Base-by-base conservation (phyloP, 2,888 invertebrate species). In the Dynastes maya region DNA sequence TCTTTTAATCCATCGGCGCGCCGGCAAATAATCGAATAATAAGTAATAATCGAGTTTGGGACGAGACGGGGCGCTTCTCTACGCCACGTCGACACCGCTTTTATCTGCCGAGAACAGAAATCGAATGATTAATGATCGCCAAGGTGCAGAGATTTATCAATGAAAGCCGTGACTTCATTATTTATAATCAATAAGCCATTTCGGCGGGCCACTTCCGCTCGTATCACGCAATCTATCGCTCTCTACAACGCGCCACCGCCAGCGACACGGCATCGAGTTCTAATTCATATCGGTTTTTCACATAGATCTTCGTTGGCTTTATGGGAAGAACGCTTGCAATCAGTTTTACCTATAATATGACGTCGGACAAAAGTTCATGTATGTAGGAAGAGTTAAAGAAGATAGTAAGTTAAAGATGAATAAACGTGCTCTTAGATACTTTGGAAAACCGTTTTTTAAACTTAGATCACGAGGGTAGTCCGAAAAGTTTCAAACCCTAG, bases 181-280 rank as follows among this genome's bases (percentile, higher is more conserved):
- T 81, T 81, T 80, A 80, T 81, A 81, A 81, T 81, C 81, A 80
- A 81, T 81, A 81, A 80, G 78, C 80, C 79, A 79, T 82, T 82
- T 80, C 70, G 78, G 22, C 58, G 72, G 58, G 58, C 22, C 72
- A 58, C 72, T 72, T 72, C 72, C 58, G 72, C 8, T 22, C 55
- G 8, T 40, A 67, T 72, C 58, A 72, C 40, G 72, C 72, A 58
- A 72, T 72, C 58, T 71, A 29, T 51, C 55, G 16, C 22, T 16
- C 5, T n/a, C 55, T 22, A 58, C 55, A 6, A 22, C 8, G 27
- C 72, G 5, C 37, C 8, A 29, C n/a, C 45, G 45, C 2, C n/a
- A 22, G 55, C 22, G 1, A 37, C 32, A 37, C 32, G 32, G 32
- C 1, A 37, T 37, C 5, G 5, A 37, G 32, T 37, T 37, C 32